Base-by-base conservation (phyloP, 2,113 vertebrate genomes). In the Gallinago jamesoni region DNA sequence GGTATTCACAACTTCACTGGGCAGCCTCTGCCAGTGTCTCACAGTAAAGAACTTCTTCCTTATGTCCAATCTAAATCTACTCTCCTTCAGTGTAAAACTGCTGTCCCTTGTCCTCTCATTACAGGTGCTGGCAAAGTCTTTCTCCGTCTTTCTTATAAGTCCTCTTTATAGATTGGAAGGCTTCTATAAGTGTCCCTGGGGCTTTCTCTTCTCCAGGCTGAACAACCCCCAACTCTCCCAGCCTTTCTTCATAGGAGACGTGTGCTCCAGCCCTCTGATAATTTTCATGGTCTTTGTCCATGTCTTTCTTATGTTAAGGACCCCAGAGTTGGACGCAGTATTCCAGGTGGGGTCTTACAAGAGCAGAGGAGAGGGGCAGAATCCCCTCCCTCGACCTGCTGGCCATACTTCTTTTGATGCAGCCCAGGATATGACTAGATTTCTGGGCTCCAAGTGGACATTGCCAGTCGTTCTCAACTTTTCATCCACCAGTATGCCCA, bases 251-350 rank as follows among this genome's bases (percentile, higher is more conserved):
- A 55, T 1, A 56, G 79, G 5, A 60, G 53, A 67, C 6, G 2
- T 89, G 35, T 6, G 39, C 39, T 89, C 35, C 39, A 79, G 27
- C 16, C 35, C 16, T 68, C 47, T 45, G 35, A 50, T 35, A 8
- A 21, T 89, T 25, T 60, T 68, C 2, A 2, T 41, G 55, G 10
- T 8, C 30, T 12, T 78, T 9, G 39, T 70, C 57, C 30, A 12
- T 35, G 21, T 43, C 45, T 50, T 30, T 59, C 20, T 31, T 52
- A 17, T 80, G 2, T 8, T 53, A 4, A 5, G 9, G 8, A 7
- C 24, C 12, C 1, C 24, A 48, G 39, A 45, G 23, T 9, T 39
- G 28, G 13, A 23, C 1, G 0, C 48, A 57, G 16, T 9, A 57
- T 10, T 43, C 7, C 33, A 75, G 27, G 30, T 48, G 35, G 5